Conservation (phyloP, 2,113 vertebrate genomes). For the Butorides virescens region DNA sequence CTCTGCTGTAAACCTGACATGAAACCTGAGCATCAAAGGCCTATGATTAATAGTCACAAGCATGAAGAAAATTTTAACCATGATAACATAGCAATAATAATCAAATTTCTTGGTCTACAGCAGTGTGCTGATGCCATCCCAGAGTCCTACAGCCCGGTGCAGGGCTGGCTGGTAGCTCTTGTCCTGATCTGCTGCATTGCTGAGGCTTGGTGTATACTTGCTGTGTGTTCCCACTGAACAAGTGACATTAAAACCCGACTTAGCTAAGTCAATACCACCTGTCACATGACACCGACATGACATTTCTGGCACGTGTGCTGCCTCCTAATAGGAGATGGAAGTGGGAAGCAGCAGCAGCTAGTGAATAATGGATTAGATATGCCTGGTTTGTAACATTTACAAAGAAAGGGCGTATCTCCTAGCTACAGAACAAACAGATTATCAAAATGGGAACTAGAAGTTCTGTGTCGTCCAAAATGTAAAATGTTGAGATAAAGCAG, state of each 20-base stretch:
- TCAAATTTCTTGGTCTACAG: not conserved
- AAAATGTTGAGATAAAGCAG: not conserved
- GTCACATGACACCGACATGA: conserved; percentile 24
- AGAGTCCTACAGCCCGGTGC: not conserved
- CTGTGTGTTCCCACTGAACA: not conserved
- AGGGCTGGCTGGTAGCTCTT: not conserved
- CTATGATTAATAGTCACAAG: not conserved
- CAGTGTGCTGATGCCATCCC: not conserved
- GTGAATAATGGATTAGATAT: conserved; percentile 50
- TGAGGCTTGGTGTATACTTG: not conserved
- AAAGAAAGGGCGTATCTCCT: conserved; percentile 4
- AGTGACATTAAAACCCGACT: not conserved
- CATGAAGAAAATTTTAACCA: not conserved
- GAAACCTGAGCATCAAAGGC: not conserved
- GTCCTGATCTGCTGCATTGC: not conserved
- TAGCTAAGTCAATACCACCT: not conserved
- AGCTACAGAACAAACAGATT: conserved; percentile 16
- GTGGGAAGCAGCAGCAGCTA: conserved; percentile 37
- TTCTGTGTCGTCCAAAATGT: not conserved
- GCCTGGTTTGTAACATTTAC: conserved; percentile 11
- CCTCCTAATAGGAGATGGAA: not conserved
- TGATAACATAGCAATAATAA: not conserved
- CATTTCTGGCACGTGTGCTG: not conserved
- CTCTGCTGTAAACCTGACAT: not conserved
- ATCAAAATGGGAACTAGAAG: not conserved